Conservation (phyloP, 2,888 invertebrate genomes). For the Apamea crenata region DNA sequence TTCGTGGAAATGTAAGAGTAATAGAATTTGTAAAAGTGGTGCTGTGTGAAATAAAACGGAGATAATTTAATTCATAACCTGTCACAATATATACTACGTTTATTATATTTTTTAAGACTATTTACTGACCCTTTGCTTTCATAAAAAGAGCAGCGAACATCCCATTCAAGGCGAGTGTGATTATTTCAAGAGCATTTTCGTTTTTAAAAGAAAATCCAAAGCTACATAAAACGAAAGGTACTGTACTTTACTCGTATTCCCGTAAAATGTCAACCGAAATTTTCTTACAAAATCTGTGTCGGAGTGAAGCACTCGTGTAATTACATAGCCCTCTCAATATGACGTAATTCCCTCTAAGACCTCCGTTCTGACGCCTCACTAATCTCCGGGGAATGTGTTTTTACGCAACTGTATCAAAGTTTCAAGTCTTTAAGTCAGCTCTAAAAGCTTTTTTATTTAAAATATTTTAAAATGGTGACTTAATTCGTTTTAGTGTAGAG, state of each 20-base stretch:
- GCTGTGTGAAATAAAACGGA: conserved; percentile 15
- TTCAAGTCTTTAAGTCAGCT: conserved; percentile 44
- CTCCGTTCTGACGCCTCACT: conserved; percentile 42
- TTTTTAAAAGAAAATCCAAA: conserved; percentile 11
- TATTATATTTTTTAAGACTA: neutral
- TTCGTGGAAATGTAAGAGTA: conserved; percentile 38
- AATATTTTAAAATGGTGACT: conserved; percentile 38
- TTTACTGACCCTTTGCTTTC: neutral
- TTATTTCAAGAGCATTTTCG: neutral
- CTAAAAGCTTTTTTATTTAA: conserved; percentile 29
- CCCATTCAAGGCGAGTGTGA: neutral
- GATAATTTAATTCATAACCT: neutral
- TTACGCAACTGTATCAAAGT: conserved; percentile 59
- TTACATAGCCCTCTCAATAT: conserved; percentile 56
- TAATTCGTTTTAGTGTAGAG: neutral
- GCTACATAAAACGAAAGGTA: neutral
- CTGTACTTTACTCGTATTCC: conserved; percentile 13
- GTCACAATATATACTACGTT: neutral
- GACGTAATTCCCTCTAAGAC: conserved; percentile 56
- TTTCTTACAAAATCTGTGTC: conserved; percentile 47
- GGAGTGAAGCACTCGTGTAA: conserved; percentile 52
- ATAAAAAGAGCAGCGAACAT: neutral
- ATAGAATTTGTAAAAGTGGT: conserved; percentile 47
- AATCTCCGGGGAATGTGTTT: conserved; percentile 51
- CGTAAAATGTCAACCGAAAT: conserved; percentile 34